A percentile compares a stretch with the other conserved stretches of the same genome.
Evolutionary conservation across 2,113 vertebrate genomes (phyloP).

Genomic region (Myiagra hebetior): DNA sequence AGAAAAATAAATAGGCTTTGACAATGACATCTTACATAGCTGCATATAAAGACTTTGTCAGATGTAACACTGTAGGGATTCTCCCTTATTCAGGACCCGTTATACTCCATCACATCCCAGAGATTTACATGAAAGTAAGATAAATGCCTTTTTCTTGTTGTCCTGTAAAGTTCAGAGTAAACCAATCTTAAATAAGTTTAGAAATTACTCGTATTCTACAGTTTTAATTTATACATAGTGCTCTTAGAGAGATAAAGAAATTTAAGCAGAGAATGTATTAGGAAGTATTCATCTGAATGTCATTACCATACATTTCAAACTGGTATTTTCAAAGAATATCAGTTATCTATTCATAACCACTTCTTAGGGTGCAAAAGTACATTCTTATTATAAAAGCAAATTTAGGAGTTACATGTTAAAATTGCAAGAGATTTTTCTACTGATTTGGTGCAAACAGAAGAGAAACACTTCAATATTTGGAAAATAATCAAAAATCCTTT

Average conservation of each 20-base stretch:
- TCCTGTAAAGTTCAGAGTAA: neutral
- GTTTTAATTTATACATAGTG: neutral
- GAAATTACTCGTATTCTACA: neutral
- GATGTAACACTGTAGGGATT: neutral
- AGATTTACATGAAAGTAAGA: neutral
- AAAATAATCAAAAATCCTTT: slow-evolving; percentile 33
- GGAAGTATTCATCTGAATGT: neutral
- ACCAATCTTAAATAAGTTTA: neutral
- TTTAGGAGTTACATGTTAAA: neutral
- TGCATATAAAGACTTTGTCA: neutral
- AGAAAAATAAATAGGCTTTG: slow-evolving; percentile 22
- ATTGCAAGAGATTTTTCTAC: slow-evolving; percentile 15
- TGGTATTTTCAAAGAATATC: neutral
- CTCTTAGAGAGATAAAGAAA: neutral
- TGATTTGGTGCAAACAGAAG: slow-evolving; percentile 1
- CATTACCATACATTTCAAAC: neutral
- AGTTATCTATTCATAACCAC: neutral
- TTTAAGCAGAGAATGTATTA: neutral
- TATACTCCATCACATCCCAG: neutral
- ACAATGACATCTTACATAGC: neutral
- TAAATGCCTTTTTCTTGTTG: neutral
- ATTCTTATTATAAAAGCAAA: neutral
- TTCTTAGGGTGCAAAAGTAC: neutral
- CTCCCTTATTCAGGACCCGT: neutral
- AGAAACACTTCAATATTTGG: slow-evolving; percentile 22